Conservation (phyloP, 2,113 vertebrate genomes). For the Cebus imitator region DNA sequence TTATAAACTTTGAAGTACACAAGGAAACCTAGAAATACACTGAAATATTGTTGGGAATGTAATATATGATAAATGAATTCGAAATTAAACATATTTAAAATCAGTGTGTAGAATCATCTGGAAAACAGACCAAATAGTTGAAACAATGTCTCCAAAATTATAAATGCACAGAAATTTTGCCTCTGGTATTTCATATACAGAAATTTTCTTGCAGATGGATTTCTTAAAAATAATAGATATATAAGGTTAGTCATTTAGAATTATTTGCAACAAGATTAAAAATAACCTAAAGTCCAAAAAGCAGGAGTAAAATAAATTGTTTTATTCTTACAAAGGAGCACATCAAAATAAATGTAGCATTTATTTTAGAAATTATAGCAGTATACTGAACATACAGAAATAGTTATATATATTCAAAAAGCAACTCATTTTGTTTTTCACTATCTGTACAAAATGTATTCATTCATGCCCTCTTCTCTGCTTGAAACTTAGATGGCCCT, state of each 20-base stretch:
- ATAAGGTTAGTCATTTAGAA: not conserved
- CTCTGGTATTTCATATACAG: not conserved
- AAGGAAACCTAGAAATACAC: not conserved
- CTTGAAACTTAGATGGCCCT: not conserved
- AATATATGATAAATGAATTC: not conserved
- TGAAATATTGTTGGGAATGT: not conserved
- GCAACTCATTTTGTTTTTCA: not conserved
- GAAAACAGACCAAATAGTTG: not conserved
- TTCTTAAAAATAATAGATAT: not conserved
- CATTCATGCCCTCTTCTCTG: not conserved
- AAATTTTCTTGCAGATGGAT: not conserved
- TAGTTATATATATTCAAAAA: not conserved
- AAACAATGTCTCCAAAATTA: not conserved
- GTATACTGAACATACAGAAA: not conserved
- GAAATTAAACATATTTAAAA: constrained; percentile 37
- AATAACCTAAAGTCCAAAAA: not conserved
- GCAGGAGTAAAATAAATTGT: not conserved
- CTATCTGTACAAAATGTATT: not conserved
- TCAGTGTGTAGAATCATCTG: not conserved
- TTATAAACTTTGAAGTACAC: not conserved
- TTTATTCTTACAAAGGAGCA: not conserved
- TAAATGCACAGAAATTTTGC: not conserved
- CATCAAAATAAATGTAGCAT: not conserved
- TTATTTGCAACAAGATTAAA: not conserved
- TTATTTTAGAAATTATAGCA: not conserved